Evolutionary conservation across 2,888 invertebrate species (phyloP).

Genomic region (Andrena chrysosceles): DNA sequence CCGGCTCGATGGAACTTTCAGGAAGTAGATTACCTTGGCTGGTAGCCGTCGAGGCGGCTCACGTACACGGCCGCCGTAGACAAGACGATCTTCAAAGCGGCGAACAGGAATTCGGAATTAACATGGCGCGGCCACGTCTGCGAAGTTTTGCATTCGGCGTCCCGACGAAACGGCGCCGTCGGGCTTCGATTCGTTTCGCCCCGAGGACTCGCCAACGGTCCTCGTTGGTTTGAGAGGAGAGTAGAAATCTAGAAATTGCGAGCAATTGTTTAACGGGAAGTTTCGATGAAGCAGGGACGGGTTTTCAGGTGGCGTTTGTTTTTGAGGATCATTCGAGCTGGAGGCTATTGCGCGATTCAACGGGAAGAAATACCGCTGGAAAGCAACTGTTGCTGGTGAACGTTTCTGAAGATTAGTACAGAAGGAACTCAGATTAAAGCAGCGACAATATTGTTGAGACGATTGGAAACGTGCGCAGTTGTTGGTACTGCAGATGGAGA

Average conservation of each 20-base stretch:
- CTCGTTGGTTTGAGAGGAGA: no score
- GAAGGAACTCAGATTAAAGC: constrained; percentile 20
- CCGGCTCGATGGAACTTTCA: constrained; percentile 64
- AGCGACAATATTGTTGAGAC: constrained; percentile 24
- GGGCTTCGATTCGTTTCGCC: neutral
- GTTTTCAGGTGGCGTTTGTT: neutral
- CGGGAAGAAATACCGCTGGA: neutral
- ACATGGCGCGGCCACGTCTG: constrained; percentile 52
- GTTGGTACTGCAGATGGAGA: neutral
- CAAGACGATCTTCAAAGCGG: constrained; percentile 54
- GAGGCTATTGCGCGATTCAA: neutral
- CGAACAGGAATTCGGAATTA: constrained; percentile 57
- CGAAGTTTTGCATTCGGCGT: constrained; percentile 42
- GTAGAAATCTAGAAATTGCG: neutral
- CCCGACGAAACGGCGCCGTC: neutral
- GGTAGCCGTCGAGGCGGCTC: constrained; percentile 21
- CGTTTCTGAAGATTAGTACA: neutral
- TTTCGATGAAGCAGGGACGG: neutral
- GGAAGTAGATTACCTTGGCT: constrained; percentile 64
- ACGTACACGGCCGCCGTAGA: constrained; percentile 24
- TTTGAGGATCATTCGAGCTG: neutral
- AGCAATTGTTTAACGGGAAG: neutral
- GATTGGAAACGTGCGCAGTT: neutral
- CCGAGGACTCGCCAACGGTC: neutral
- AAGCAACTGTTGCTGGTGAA: neutral